A percentile compares a stretch with the other conserved stretches of the same genome.
Evolutionary conservation across 2,113 vertebrate genomes (phyloP).

Genomic region (Myodes glareolus): DNA sequence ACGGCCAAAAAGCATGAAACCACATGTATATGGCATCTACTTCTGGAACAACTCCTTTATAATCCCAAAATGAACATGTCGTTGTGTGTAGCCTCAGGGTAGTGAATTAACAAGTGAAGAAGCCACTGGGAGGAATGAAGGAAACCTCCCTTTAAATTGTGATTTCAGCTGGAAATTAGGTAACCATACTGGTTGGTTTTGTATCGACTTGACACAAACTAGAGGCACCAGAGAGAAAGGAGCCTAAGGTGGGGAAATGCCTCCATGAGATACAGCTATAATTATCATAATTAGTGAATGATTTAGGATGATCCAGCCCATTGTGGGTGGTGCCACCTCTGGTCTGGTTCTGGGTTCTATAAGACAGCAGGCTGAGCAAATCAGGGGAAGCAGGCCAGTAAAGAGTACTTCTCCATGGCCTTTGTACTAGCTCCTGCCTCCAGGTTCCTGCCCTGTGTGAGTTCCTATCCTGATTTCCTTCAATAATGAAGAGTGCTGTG

Average conservation of each 20-base stretch:
- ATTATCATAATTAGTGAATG: background rate
- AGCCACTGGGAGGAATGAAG: background rate
- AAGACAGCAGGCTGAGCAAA: background rate
- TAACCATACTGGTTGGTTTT: background rate
- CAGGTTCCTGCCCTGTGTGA: background rate
- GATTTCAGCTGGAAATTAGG: background rate
- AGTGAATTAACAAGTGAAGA: background rate
- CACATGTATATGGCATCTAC: background rate
- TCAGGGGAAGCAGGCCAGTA: background rate
- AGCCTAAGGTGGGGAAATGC: background rate
- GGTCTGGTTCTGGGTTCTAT: background rate
- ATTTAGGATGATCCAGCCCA: background rate
- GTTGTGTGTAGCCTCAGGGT: background rate
- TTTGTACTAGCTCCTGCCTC: background rate
- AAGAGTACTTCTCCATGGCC: background rate
- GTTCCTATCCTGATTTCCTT: background rate
- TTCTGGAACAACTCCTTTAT: background rate
- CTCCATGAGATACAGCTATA: background rate
- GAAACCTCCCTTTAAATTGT: constrained; percentile 4
- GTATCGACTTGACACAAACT: background rate
- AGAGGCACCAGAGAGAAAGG: background rate
- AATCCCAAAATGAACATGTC: background rate
- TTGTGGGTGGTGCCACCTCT: background rate
- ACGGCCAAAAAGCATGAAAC: background rate
- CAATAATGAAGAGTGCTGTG: background rate